Evolutionary conservation across 2,888 invertebrate genomes (phyloP), one percentile per base, ranked within the genome.

Genomic region (Drosophila antonietae): DNA sequence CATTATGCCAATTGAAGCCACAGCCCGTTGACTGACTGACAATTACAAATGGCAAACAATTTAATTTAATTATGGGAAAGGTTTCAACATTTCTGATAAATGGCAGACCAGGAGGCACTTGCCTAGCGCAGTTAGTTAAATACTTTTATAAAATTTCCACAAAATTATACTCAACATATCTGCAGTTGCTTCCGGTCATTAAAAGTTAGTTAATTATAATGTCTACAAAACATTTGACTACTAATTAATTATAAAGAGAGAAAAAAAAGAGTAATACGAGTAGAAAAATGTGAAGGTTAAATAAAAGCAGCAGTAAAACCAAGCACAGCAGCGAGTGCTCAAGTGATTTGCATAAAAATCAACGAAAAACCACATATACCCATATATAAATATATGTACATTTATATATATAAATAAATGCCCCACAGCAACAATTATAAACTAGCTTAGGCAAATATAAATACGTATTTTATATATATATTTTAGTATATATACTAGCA

Each of bases 61-160:
- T 86, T 86, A 78, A 88, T 86, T 86, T 86, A 88, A 85, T 88
- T 83, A 88, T 78, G 86, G 70, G 76, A 83, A 88, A 86, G 75
- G 83, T 72, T 72, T 65, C 37, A 44, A 53, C 46, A 14, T 49
- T 53, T 69, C 49, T 72, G 69, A 74, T 74, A 69, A 80, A 80
- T 74, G 68, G 53, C n/a, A n/a, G n/a, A n/a, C n/a, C n/a, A n/a
- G n/a, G 49, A 61, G 49, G 10, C 62, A 77, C 68, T 57, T 51
- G 60, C 39, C 47, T 51, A 66, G 35, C 67, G 23, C 41, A 28
- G 28, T 28, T 28, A 31, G 44, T 70, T 69, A 66, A 65, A 73
- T 61, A 55, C 39, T 60, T 61, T 58, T 31, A 35, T 51, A 60
- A 55, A 39, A 37, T 49, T 39, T 39, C 1, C 18, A 37, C 49